phyloP scores from a whole-genome alignment of 2,113 vertebrate species.

The Vanacampus margaritifer region DNA sequence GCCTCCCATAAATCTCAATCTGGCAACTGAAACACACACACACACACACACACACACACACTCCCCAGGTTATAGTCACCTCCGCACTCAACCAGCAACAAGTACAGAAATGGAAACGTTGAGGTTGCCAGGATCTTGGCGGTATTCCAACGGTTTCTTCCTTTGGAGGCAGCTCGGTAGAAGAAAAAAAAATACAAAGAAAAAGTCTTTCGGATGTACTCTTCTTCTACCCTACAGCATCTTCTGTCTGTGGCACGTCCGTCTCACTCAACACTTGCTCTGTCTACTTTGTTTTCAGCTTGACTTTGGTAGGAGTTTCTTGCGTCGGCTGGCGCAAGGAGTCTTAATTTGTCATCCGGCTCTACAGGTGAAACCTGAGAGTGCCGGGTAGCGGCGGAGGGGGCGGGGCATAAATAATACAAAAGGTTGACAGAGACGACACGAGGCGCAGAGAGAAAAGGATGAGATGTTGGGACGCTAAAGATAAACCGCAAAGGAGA shows the following conservation, averaged over 20 bases:
- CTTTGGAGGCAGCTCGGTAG: neutral
- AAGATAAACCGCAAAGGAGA: slow-evolving; percentile 3
- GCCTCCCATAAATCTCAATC: slow-evolving; percentile 9
- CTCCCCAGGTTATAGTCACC: slow-evolving; percentile 40
- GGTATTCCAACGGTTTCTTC: slow-evolving; percentile 23
- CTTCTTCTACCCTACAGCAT: slow-evolving; percentile 43
- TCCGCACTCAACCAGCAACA: slow-evolving; percentile 24
- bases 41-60: slow-evolving; percentile 12
- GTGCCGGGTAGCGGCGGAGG: slow-evolving; percentile 41
- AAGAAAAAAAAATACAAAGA: slow-evolving; percentile 1
- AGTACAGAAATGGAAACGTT: slow-evolving; percentile 13
- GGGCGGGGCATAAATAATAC: slow-evolving; percentile 72
- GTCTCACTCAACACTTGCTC: slow-evolving; percentile 45
- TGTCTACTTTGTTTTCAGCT: slow-evolving; percentile 3
- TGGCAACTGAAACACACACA: slow-evolving; percentile 10
- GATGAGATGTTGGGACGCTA: neutral
- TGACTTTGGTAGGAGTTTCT: slow-evolving; percentile 41
- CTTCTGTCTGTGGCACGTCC: slow-evolving; percentile 43
- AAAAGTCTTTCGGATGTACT: slow-evolving; percentile 28
- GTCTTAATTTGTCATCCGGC: slow-evolving; percentile 70
- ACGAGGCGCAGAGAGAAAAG: slow-evolving; percentile 12
- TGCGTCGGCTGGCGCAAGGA: slow-evolving; percentile 53
- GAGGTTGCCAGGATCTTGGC: slow-evolving; percentile 14
- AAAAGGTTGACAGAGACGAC: slow-evolving; percentile 50
- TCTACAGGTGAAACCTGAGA: slow-evolving; percentile 66